Base-by-base conservation (phyloP, 1,140 invertebrate genomes). In the Nephila pilipes region DNA sequence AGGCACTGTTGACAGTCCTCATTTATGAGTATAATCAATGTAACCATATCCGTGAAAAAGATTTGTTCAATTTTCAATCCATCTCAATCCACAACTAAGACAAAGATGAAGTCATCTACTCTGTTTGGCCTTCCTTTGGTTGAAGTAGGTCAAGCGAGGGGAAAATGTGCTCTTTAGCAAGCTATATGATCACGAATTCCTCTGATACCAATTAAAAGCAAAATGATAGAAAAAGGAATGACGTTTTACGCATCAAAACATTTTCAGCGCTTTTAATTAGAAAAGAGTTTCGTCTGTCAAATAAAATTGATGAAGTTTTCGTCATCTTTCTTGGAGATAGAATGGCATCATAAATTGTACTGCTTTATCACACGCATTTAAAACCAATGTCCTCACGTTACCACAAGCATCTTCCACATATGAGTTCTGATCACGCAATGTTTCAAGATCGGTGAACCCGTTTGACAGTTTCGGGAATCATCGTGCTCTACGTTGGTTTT, bases 141-240 rank as follows among this genome's bases (percentile, higher is more conserved):
- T 20, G 36, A 75, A 75, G 29, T 75, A 75, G 69, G 69, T 75
- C 69, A 75, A 75, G 69, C 29, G 29, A 75, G 20, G 32, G 29
- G 32, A n/a, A n/a, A n/a, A n/a, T 18, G 29, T 29, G 29, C 36
- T 12, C 29, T 75, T 14, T 32, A 32, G 3, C 12, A 32, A 75
- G 29, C 18, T 16, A 75, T 75, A 36, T 75, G 25, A 75, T 75
- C 69, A 75, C 69, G 29, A 75, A 32, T 75, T 75, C 29, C 20
- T 75, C 29, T 18, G 14, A 32, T 14, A 3, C 3, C 2, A 29
- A 75, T 18, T 75, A 36, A 75, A 32, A 75, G 36, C 29, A 4
- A 75, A 75, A 75, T 32, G 29, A 3, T 16, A 32, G 3, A 36
- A 29, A 22, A 63, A 63, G 22, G n/a, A 29, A 65, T 8, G 14